Percentiles rank a stretch among this genome's conserved stretches.
Evolutionary conservation across 2,797 vertebrate species (phyloP).

Genomic region (Florisuga fusca): DNA sequence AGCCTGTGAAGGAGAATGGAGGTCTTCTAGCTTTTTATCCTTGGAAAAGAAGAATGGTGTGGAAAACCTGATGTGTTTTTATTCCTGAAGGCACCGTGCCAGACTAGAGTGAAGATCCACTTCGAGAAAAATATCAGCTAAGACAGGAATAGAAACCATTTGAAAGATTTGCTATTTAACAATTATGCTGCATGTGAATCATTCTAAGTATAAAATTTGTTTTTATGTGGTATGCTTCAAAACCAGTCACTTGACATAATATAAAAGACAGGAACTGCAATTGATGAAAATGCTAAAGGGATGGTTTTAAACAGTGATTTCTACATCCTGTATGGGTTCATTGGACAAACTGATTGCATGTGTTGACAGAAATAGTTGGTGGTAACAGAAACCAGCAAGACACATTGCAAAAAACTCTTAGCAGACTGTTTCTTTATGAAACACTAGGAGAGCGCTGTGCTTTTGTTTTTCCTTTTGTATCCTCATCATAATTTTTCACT

Average conservation of each 20-base stretch:
- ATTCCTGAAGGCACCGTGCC: background rate
- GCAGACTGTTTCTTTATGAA: background rate
- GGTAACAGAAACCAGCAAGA: background rate
- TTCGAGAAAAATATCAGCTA: background rate
- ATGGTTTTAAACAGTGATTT: background rate
- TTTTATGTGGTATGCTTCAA: background rate
- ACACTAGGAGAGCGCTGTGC: fast-evolving
- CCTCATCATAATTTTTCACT: background rate
- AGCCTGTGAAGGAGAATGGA: background rate
- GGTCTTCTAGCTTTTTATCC: background rate
- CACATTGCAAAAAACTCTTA: background rate
- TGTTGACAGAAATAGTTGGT: conserved; percentile 22
- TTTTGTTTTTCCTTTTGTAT: background rate
- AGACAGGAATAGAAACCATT: background rate
- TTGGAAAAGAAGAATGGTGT: background rate
- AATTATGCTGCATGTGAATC: background rate
- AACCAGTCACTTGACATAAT: background rate
- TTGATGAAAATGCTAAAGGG: background rate
- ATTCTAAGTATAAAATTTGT: background rate
- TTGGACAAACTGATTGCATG: background rate
- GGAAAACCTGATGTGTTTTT: background rate
- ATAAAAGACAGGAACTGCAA: background rate
- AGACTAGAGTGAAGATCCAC: background rate
- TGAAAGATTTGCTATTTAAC: background rate
- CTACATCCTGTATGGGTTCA: background rate